Evolutionary conservation across 2,113 vertebrate species (phyloP).

Genomic region (Opisthocomus hoazin): DNA sequence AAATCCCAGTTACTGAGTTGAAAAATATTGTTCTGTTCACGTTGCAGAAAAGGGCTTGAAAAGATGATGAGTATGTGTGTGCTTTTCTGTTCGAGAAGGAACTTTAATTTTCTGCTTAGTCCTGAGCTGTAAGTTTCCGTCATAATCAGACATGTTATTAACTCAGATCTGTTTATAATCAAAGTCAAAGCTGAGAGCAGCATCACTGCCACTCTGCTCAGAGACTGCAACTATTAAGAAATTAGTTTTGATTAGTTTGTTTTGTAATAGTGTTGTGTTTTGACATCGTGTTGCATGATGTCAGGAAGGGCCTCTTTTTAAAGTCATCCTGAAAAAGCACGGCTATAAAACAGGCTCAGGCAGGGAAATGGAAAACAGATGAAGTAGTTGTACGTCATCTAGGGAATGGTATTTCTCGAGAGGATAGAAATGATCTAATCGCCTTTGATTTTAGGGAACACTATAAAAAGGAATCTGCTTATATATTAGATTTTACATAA

Average conservation of each 20-base stretch:
- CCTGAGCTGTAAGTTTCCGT: background rate
- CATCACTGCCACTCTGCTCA: background rate
- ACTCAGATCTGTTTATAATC: conserved; percentile 43
- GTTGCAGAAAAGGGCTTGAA: background rate
- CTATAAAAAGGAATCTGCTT: conserved; percentile 36
- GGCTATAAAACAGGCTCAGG: conserved; percentile 66
- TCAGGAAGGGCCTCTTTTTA: conserved; percentile 64
- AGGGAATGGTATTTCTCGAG: conserved; percentile 44
- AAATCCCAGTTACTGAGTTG: background rate
- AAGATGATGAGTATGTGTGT: background rate
- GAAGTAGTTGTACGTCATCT: conserved; percentile 44
- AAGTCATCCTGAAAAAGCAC: conserved; percentile 69
- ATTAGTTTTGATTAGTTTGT: conserved; percentile 50
- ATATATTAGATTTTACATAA: conserved; percentile 21
- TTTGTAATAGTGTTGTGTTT: conserved; percentile 60
- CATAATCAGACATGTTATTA: conserved; percentile 8
- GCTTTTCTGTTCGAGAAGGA: background rate
- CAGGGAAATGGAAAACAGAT: conserved; percentile 72
- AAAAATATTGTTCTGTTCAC: background rate
- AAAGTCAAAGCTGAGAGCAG: conserved; percentile 13
- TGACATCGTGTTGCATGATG: conserved; percentile 62
- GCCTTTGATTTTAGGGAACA: conserved; percentile 43
- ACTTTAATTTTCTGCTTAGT: background rate
- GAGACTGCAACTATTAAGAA: conserved; percentile 35
- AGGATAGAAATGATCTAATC: conserved; percentile 51